Conservation (phyloP, 2,888 invertebrate species). For the Pristionchus mayeri region DNA sequence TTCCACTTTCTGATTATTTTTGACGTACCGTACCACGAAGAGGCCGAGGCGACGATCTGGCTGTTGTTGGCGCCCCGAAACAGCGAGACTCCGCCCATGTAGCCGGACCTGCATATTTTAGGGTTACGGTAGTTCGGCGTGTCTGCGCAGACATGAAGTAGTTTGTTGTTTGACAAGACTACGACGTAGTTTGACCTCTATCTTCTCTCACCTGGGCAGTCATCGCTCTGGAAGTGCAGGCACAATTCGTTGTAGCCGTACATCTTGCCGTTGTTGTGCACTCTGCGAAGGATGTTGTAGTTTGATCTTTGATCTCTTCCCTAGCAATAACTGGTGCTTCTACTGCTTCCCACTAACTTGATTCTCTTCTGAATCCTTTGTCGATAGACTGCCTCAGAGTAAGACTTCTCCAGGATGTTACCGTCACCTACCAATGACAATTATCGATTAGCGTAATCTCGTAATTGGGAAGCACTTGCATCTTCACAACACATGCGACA, state of each 20-base stretch:
- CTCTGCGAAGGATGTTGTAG: slow-evolving; percentile 48
- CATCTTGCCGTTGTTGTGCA: slow-evolving; percentile 62
- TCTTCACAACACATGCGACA: too few species aligned
- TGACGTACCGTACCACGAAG: slow-evolving; percentile 15
- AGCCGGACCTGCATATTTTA: slow-evolving; percentile 66
- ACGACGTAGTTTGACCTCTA: slow-evolving; percentile 17
- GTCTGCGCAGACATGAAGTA: neutral
- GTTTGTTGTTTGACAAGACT: neutral
- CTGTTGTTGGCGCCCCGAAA: slow-evolving; percentile 66
- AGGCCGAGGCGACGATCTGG: slow-evolving; percentile 53
- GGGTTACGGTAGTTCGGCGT: neutral
- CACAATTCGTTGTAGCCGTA: slow-evolving; percentile 74
- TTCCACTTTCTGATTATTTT: too few species aligned
- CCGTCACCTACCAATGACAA: slow-evolving; percentile 80
- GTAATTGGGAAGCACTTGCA: too few species aligned
- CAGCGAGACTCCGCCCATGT: slow-evolving; percentile 74
- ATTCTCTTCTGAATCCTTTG: slow-evolving; percentile 69
- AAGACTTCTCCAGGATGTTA: slow-evolving; percentile 85
- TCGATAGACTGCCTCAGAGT: slow-evolving; percentile 70
- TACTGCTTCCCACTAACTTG: slow-evolving; percentile 24
- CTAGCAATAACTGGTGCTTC: too few species aligned
- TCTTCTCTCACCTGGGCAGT: slow-evolving; percentile 35
- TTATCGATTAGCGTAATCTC: neutral
- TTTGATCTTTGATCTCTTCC: slow-evolving; percentile 12
- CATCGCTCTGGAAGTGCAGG: slow-evolving; percentile 63